Percentiles rank a stretch among this genome's conserved stretches.
Conservation (phyloP, 2,888 invertebrate species). For the Microctonus brassicae region DNA sequence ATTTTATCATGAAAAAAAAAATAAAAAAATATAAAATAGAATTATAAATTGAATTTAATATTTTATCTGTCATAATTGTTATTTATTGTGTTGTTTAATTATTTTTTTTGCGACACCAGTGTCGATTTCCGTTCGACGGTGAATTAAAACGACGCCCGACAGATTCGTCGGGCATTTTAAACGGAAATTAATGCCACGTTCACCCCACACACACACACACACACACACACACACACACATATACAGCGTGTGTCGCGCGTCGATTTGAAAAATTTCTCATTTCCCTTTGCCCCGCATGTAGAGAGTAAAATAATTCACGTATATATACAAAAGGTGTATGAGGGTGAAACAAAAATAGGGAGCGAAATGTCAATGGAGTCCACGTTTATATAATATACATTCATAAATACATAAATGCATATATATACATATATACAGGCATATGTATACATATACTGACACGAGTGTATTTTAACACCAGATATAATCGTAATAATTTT, state of each 20-base stretch:
- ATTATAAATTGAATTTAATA: no score
- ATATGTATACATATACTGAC: constrained; percentile 50
- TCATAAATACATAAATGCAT: neutral
- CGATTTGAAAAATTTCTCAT: constrained; percentile 41
- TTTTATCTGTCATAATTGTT: neutral
- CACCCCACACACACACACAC: constrained; percentile 13
- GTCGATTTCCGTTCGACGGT: constrained; percentile 2
- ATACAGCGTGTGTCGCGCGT: constrained; percentile 33
- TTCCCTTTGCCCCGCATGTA: neutral
- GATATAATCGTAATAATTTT: constrained; percentile 62
- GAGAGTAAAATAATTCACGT: neutral
- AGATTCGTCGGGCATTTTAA: constrained; percentile 42
- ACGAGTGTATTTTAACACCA: constrained; percentile 20
- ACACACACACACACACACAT: constrained; percentile 18
- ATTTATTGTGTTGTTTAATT: neutral
- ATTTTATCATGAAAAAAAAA: no score
- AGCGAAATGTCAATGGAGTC: constrained; percentile 55
- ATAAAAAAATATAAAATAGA: no score
- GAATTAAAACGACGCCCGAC: constrained; percentile 24
- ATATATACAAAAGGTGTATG: constrained; percentile 19
- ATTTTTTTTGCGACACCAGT: constrained; percentile 36
- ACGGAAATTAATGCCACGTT: constrained; percentile 49
- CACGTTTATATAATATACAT: constrained; percentile 44
- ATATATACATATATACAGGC: no score
- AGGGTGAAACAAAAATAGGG: constrained; percentile 50